phyloP scores from a whole-genome alignment of 1,140 invertebrate genomes.

The Hylaeus anthracinus region DNA sequence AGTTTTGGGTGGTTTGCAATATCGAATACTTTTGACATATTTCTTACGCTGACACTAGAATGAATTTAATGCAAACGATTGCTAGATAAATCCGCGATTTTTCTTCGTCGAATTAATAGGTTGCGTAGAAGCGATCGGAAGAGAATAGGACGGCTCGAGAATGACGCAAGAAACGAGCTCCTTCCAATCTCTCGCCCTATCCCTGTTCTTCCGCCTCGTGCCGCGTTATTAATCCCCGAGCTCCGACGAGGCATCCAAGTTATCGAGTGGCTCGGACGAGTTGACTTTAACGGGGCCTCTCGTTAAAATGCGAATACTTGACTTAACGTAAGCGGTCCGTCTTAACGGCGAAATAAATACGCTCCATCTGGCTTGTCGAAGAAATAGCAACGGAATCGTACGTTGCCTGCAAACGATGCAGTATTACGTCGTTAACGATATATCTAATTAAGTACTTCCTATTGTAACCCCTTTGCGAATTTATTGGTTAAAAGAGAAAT shows the following conservation, averaged over 20 bases:
- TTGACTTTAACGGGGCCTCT: slow-evolving; percentile 65
- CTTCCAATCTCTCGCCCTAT: not conserved
- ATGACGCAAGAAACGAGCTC: not conserved
- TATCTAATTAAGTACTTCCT: no score
- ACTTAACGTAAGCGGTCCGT: slow-evolving; percentile 69
- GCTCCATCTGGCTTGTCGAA: not conserved
- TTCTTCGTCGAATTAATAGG: slow-evolving; percentile 2
- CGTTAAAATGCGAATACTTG: slow-evolving; percentile 75
- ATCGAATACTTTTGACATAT: no score
- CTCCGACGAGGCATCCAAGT: slow-evolving; percentile 66
- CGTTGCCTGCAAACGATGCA: not conserved
- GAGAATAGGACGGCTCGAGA: not conserved
- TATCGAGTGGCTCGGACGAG: slow-evolving; percentile 60
- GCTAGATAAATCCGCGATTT: no score
- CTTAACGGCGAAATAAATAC: slow-evolving; percentile 69
- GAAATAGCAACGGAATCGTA: not conserved
- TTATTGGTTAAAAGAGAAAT: not conserved
- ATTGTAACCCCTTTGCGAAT: no score
- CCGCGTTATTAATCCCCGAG: slow-evolving; percentile 59
- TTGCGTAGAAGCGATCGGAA: not conserved
- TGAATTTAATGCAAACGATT: no score
- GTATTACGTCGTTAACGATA: no score
- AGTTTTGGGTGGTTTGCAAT: no score
- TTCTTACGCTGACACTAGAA: no score
- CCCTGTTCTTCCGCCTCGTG: not conserved